Conservation (phyloP, 2,797 vertebrate genomes). For the Enteromius paludinosus region DNA sequence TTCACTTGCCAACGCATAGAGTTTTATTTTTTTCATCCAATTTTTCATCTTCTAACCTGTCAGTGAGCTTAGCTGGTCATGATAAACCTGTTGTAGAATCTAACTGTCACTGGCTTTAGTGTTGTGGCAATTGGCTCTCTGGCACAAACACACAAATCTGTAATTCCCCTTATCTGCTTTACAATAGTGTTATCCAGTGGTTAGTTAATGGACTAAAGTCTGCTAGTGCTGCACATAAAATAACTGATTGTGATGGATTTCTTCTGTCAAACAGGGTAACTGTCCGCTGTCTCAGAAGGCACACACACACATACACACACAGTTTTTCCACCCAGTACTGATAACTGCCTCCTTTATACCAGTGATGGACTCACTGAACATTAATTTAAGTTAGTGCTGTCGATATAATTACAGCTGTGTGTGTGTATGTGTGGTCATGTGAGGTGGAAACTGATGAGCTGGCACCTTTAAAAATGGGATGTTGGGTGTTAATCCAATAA, state of each 20-base stretch:
- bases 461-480: slow-evolving; percentile 74
- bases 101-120: background rate
- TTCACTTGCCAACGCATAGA: background rate
- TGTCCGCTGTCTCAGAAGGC: background rate
- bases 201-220: background rate
- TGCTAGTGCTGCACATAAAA: slow-evolving; percentile 22
- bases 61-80: background rate
- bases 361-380: slow-evolving; percentile 43
- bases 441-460: slow-evolving; percentile 76
- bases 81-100: background rate
- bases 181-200: slow-evolving; percentile 18
- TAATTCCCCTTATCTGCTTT: slow-evolving; percentile 4
- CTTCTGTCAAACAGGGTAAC: background rate
- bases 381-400: slow-evolving; percentile 51
- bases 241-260: slow-evolving; percentile 1
- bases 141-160: background rate
- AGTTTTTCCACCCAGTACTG: slow-evolving; percentile 37
- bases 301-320: background rate
- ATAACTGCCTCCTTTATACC: slow-evolving; percentile 49
- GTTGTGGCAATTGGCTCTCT: background rate
- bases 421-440: slow-evolving; percentile 62
- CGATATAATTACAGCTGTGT: slow-evolving; percentile 51
- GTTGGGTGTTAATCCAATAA: slow-evolving; percentile 65
- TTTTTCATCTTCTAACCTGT: background rate
- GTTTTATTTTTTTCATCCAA: background rate